phyloP scores from a whole-genome alignment of 2,797 vertebrate genomes.

The Graptemys geographica region DNA sequence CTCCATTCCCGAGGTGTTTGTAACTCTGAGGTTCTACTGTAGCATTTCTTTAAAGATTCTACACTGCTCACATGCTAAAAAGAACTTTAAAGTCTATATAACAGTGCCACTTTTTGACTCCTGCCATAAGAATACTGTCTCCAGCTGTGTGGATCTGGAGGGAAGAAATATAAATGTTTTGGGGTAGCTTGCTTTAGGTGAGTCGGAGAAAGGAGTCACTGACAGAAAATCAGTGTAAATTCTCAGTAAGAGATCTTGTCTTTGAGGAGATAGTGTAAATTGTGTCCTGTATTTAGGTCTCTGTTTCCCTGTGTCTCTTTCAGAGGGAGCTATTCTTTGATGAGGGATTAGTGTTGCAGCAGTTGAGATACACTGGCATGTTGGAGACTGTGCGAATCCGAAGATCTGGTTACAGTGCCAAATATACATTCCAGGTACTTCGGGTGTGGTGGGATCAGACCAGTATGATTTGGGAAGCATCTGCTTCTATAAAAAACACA shows the following conservation, averaged over 20 bases:
- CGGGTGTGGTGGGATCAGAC: background rate
- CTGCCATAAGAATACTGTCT: background rate
- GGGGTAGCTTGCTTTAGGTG: background rate
- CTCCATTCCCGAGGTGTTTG: no score
- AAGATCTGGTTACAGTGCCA: constrained; percentile 96
- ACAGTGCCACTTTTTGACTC: background rate
- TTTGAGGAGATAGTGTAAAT: background rate
- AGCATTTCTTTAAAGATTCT: background rate
- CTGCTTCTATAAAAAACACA: background rate
- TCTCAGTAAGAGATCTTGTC: background rate
- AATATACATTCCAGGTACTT: constrained; percentile 95
- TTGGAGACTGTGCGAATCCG: constrained; percentile 97
- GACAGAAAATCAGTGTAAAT: background rate
- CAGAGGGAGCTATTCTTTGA: constrained; percentile 96
- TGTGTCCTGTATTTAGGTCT: background rate
- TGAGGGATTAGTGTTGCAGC: constrained; percentile 93
- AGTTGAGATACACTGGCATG: constrained; percentile 98
- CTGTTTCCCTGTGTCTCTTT: background rate
- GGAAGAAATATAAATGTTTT: background rate
- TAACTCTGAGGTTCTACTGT: no score
- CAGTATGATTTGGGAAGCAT: background rate
- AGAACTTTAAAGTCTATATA: background rate
- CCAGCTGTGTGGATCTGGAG: background rate
- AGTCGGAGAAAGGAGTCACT: background rate
- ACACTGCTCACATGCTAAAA: background rate